These are phyloP conservation scores for Ganaspis sp. DNA, from an alignment of 1,140 invertebrate species.

Conservation along the genomic window DNA sequence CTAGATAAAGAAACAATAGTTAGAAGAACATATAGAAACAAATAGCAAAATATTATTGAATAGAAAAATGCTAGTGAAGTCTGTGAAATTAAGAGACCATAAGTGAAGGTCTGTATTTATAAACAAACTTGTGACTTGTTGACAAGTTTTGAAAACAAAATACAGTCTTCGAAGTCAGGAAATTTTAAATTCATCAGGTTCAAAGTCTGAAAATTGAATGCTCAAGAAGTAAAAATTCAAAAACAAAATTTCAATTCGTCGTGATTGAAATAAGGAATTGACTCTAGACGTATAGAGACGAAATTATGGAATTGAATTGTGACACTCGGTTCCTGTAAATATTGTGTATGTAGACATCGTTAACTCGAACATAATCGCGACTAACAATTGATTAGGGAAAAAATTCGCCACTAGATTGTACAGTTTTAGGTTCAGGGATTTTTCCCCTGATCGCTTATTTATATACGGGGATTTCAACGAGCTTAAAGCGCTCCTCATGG, in stretches of 20 bases:
- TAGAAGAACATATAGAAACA: neutral
- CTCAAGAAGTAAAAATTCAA: too few species aligned
- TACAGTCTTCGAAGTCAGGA: constrained; percentile 1
- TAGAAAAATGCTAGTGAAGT: too few species aligned
- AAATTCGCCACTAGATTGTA: constrained; percentile 20
- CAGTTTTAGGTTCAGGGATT: constrained; percentile 17
- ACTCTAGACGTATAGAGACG: constrained; percentile 59
- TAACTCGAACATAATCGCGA: constrained; percentile 37
- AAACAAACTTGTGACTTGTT: neutral
- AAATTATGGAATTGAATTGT: constrained; percentile 56
- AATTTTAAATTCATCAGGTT: too few species aligned
- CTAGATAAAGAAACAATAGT: neutral
- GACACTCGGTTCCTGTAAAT: constrained; percentile 64
- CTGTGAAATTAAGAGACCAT: constrained; percentile 19
- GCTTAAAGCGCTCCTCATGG: constrained; percentile 48
- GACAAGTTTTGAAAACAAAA: neutral
- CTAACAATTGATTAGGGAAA: constrained; percentile 29
- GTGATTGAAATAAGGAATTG: neutral
- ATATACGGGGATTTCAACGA: constrained; percentile 48
- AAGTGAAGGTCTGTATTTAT: constrained; percentile 3
- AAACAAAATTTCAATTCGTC: neutral
- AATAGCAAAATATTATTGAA: neutral
- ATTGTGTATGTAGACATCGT: constrained; percentile 53
- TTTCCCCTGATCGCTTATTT: constrained; percentile 30
- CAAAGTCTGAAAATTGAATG: too few species aligned